phyloP scores from a whole-genome alignment of 1,140 invertebrate species.

The Parasteatoda tepidariorum region DNA sequence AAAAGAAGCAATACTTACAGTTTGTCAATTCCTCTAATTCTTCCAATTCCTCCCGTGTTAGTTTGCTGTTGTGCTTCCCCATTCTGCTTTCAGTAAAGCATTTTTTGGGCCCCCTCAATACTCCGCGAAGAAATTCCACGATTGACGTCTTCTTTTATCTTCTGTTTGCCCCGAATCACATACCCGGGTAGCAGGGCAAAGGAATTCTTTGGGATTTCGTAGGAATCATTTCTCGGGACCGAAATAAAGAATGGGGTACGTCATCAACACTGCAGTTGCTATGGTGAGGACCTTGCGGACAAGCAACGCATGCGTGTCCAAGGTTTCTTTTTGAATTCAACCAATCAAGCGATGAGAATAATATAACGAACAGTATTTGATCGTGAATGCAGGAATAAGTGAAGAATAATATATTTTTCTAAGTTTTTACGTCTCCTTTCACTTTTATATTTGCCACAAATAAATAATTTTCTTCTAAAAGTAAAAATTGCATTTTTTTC shows the following conservation, averaged over 20 bases:
- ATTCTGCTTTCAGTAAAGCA: conserved; percentile 36
- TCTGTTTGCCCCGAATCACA: neutral
- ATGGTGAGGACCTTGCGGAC: conserved; percentile 31
- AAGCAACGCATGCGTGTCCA: neutral
- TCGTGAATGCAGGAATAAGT: no score
- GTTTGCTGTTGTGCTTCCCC: conserved; percentile 59
- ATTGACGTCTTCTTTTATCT: neutral
- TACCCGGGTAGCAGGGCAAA: neutral
- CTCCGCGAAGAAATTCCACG: conserved; percentile 49
- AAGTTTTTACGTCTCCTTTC: no score
- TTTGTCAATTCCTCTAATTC: conserved; percentile 47
- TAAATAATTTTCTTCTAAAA: no score
- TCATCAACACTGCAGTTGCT: conserved; percentile 23
- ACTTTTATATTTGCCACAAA: no score
- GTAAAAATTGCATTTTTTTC: no score
- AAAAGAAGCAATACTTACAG: no score
- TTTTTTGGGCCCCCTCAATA: conserved; percentile 45
- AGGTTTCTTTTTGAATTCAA: neutral
- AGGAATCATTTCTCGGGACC: neutral
- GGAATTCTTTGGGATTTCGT: neutral
- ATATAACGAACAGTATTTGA: neutral
- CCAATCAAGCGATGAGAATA: neutral
- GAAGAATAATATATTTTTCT: no score
- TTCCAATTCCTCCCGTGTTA: conserved; percentile 43
- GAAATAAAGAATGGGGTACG: neutral